phyloP scores from a whole-genome alignment of 2,888 invertebrate species.

The Phortica magna region DNA sequence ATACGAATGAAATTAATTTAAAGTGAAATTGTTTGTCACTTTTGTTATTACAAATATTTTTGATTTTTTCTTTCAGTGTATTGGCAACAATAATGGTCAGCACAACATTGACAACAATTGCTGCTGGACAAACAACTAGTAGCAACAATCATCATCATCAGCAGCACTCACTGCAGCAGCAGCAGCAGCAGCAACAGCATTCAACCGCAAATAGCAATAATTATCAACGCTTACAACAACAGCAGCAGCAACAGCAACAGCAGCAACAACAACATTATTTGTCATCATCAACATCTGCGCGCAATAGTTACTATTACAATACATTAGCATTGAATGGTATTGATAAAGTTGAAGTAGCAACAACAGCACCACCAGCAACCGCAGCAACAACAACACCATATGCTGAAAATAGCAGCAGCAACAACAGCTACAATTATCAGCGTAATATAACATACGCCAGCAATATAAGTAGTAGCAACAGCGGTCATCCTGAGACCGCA shows the following conservation, averaged over 20 bases:
- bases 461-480: conserved; percentile 40
- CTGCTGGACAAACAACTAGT: conserved; percentile 78
- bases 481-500: conserved; percentile 36
- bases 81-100: conserved; percentile 78
- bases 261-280: conserved; percentile 39
- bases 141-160: conserved; percentile 70
- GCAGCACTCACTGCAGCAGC: conserved; percentile 59
- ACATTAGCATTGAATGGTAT: conserved; percentile 43
- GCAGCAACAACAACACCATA: conserved; percentile 46
- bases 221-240: conserved; percentile 42
- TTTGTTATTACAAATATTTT: neutral
- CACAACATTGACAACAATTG: conserved; percentile 78
- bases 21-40: neutral
- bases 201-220: conserved; percentile 43
- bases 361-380: conserved; percentile 37
- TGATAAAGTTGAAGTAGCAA: conserved; percentile 24
- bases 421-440: conserved; percentile 29
- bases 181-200: conserved; percentile 46
- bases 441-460: conserved; percentile 48
- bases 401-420: conserved; percentile 37
- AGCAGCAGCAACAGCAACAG: conserved; percentile 43
- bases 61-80: conserved; percentile 62
- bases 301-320: conserved; percentile 45
- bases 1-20: neutral
- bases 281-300: conserved; percentile 30